These are phyloP conservation scores for Cinclus cinclus DNA, from an alignment of 2,113 vertebrate species.

Conservation along the genomic window DNA sequence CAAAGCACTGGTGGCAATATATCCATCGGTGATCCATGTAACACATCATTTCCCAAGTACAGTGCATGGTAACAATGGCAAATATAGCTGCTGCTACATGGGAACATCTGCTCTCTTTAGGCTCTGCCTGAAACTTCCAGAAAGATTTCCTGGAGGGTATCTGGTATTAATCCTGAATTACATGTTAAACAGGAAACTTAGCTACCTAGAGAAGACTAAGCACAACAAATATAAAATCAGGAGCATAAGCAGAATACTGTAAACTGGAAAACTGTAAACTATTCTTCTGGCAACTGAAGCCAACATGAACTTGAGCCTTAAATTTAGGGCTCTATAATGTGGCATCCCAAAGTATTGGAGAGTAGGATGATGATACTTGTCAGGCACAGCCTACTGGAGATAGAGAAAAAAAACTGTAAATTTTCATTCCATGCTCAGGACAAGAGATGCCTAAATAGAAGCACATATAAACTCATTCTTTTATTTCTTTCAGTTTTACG, in stretches of 20 bases:
- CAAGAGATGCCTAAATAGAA: neutral
- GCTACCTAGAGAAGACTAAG: neutral
- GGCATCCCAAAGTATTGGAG: neutral
- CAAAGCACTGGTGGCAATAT: neutral
- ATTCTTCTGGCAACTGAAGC: neutral
- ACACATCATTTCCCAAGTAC: neutral
- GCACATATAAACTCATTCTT: neutral
- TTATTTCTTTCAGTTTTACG: neutral
- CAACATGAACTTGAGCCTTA: neutral
- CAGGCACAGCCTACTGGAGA: neutral
- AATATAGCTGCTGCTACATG: neutral
- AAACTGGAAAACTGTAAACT: neutral
- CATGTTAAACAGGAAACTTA: neutral
- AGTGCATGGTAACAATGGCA: neutral
- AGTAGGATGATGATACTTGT: neutral
- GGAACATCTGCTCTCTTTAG: neutral
- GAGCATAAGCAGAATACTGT: neutral
- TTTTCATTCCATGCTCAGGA: neutral
- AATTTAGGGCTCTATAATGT: neutral
- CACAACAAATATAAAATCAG: neutral
- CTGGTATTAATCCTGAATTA: conserved; percentile 6
- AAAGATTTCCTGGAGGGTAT: neutral
- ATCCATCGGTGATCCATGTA: neutral
- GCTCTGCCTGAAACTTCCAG: neutral
- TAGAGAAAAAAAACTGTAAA: neutral